Conservation (phyloP, 92 coral and sea anemone genomes). For the Isaurus tuberculatus region DNA sequence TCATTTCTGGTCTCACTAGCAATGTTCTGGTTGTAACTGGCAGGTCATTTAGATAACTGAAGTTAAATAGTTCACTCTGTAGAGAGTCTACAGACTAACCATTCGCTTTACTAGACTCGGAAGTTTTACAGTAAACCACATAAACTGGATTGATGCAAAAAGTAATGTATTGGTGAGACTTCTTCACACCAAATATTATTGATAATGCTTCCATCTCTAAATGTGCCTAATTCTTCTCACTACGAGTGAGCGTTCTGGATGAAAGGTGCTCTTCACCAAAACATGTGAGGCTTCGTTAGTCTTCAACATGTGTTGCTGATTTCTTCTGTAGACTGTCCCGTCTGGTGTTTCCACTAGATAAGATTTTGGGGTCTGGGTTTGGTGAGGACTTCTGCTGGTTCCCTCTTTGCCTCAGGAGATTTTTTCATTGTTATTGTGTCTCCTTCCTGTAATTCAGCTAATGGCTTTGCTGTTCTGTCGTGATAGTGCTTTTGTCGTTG, state of each 20-base stretch:
- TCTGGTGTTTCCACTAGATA: too few relatives aligned
- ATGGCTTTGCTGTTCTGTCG: too few relatives aligned
- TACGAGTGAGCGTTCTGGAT: conserved; percentile 20
- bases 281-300: too few relatives aligned
- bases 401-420: too few relatives aligned
- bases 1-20: not conserved
- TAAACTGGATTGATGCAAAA: conserved; percentile 11
- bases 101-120: not conserved
- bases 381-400: too few relatives aligned
- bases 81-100: conserved; percentile 6
- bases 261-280: conserved; percentile 29
- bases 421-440: too few relatives aligned
- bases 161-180: conserved; percentile 29
- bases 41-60: conserved; percentile 12
- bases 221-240: not conserved
- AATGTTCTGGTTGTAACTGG: too few relatives aligned
- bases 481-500: too few relatives aligned
- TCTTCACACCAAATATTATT: not conserved
- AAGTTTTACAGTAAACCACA: not conserved
- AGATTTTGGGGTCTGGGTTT: too few relatives aligned
- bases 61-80: conserved; percentile 16
- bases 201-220: conserved; percentile 19
- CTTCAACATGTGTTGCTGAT: too few relatives aligned
- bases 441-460: too few relatives aligned
- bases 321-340: too few relatives aligned